phyloP scores from a whole-genome alignment of 1,140 invertebrate genomes.

The Drosophila willistoni region DNA sequence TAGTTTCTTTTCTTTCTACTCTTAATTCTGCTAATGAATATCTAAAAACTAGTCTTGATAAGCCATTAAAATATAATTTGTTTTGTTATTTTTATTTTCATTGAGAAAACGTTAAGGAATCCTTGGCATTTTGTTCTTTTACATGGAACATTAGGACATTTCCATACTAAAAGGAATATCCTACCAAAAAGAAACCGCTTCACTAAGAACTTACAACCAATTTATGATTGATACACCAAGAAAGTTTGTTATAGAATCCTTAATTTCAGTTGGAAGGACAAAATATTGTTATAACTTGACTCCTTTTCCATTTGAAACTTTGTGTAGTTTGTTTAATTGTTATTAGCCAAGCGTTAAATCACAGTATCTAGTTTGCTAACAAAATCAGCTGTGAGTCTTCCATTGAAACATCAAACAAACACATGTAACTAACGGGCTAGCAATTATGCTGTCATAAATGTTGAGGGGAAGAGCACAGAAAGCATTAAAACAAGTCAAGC shows the following conservation, averaged over 20 bases:
- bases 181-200: too few relatives aligned
- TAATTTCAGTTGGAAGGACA: neutral
- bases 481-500: conserved; percentile 59
- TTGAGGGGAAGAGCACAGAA: conserved; percentile 37
- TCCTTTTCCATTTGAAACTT: conserved; percentile 36
- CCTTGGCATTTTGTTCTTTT: too few relatives aligned
- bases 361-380: conserved; percentile 55
- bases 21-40: too few relatives aligned
- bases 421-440: conserved; percentile 38
- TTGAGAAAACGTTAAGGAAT: too few relatives aligned
- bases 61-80: too few relatives aligned
- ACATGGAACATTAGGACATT: too few relatives aligned
- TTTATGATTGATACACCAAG: neutral
- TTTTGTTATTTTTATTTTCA: too few relatives aligned
- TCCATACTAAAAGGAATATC: too few relatives aligned
- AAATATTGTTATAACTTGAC: neutral
- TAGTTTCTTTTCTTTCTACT: too few relatives aligned
- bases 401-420: conserved; percentile 26
- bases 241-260: too few relatives aligned
- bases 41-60: too few relatives aligned
- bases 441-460: conserved; percentile 67
- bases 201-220: too few relatives aligned
- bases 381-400: conserved; percentile 26
- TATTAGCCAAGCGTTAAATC: conserved; percentile 64
- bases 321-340: conserved; percentile 57